Evolutionary conservation across 2,888 invertebrate genomes (phyloP).

Genomic region (Orchesellides sinensis): DNA sequence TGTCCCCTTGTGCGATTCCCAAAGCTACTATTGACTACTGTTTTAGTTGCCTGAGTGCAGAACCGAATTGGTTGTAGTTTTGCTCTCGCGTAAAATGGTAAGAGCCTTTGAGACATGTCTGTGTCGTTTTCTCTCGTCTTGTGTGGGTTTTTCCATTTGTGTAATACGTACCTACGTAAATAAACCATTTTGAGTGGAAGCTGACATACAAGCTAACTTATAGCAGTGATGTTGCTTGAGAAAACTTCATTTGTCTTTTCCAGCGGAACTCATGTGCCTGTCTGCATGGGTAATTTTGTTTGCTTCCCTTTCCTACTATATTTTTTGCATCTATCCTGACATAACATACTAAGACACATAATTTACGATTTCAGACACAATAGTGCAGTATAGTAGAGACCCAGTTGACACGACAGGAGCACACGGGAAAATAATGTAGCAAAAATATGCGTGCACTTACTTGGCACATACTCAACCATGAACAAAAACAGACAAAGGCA

Average conservation of each 20-base stretch:
- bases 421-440: conserved; percentile 11
- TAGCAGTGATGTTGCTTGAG: conserved; percentile 12
- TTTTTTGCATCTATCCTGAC: not conserved
- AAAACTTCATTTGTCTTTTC: conserved; percentile 38
- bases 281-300: conserved; percentile 15
- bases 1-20: not conserved
- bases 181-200: not conserved
- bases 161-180: not conserved
- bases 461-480: conserved; percentile 6
- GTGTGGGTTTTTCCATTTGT: not conserved
- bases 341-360: not conserved
- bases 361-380: not conserved
- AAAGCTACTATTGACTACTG: not conserved
- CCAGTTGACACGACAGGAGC: conserved; percentile 12
- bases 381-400: too few species aligned
- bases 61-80: too few species aligned
- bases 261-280: conserved; percentile 9
- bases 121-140: not conserved
- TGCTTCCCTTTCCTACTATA: not conserved
- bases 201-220: too few species aligned
- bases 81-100: not conserved
- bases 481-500: not conserved
- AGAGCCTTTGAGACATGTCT: not conserved
- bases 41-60: not conserved
- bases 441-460: conserved; percentile 8